Evolutionary conservation across 2,113 vertebrate species (phyloP), one percentile per base, ranked within the genome.

Genomic region (Rattus rattus): DNA sequence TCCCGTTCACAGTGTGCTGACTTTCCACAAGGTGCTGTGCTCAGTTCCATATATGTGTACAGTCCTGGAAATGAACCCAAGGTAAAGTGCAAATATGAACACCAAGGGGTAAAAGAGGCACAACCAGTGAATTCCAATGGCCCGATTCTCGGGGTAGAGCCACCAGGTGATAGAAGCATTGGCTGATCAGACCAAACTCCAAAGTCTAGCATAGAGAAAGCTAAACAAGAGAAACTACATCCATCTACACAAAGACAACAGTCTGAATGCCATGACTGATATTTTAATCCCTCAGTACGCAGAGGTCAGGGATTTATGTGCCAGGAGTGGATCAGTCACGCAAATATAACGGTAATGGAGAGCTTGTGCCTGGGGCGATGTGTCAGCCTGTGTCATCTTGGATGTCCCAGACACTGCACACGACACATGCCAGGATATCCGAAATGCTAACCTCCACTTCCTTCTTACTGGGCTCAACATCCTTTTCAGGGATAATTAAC

Each of bases 401-500:
- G 95, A 96, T 92, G 97, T 95, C 94, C 89, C 93, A 81, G 89
- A 87, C 92, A 84, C 93, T 89, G 30, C 77, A 92, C 52, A 69
- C 88, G 95, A 97, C 88, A 95, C 63, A 93, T 54, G 26, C 97
- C 96, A 97, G 97, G 86, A 81, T 92, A 94, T 93, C 95, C 20
- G 5, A 93, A 97, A 96, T 39, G 79, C 95, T 96, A 95, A 93
- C 96, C 61, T 52, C n/a, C 3, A 95, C 95, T 97, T 98, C 96
- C 97, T 95, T 75, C 72, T 92, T 36, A 91, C 81, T 73, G 69
- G n/a, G 67, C 77, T 91, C 88, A 16, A 92, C 67, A 94, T 96
- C 95, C 96, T 96, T 92, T 93, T 88, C 83, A 76, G 91, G 97
- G 94, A 83, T 97, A 97, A 98, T 97, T 97, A 95, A 94, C 96